Evolutionary conservation across 2,797 vertebrate species (phyloP).

Genomic region (Champsocephalus esox): DNA sequence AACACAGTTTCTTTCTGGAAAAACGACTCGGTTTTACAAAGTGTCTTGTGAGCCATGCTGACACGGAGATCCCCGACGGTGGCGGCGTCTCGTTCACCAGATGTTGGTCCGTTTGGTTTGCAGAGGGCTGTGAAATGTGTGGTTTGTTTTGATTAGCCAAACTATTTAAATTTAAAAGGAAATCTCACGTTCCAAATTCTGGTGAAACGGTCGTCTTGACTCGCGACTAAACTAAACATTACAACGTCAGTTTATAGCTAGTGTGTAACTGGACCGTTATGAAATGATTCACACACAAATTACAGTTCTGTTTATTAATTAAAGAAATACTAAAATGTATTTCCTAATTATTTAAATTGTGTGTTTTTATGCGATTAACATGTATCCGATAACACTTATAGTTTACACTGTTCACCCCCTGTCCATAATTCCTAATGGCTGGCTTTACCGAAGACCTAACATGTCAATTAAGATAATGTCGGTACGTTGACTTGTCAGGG

Average conservation of each 20-base stretch:
- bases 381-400: no score
- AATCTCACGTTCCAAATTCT: not conserved
- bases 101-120: not conserved
- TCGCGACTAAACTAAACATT: not conserved
- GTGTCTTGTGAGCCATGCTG: not conserved
- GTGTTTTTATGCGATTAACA: no score
- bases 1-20: no score
- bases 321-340: no score
- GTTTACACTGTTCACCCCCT: no score
- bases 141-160: not conserved
- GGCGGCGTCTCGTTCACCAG: not conserved
- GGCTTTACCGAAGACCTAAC: no score
- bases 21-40: no score
- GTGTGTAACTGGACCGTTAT: not conserved
- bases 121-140: not conserved
- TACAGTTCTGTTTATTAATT: no score
- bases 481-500: not conserved
- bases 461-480: not conserved
- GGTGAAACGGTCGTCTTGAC: not conserved
- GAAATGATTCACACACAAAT: not conserved
- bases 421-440: no score
- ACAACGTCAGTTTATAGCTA: not conserved
- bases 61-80: not conserved
- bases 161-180: not conserved
- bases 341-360: no score